A percentile compares a stretch with the other conserved stretches of the same genome.
These are phyloP conservation scores for Solen grandis DNA, from an alignment of 1,140 invertebrate genomes.

Conservation along the genomic window DNA sequence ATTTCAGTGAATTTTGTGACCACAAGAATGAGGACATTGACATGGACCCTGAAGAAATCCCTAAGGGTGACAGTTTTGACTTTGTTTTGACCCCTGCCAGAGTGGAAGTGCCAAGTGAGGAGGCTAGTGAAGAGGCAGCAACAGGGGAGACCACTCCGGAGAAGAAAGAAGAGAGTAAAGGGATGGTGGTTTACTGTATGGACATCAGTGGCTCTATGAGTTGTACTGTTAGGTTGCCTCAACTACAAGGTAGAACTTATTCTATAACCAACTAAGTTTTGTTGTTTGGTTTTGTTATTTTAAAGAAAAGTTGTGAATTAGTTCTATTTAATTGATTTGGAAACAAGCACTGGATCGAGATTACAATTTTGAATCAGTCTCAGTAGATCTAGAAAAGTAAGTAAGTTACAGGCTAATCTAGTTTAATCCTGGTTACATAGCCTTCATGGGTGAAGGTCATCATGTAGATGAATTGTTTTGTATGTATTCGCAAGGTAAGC, in stretches of 20 bases:
- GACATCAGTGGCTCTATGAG: constrained; percentile 78
- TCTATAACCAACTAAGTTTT: too few species aligned
- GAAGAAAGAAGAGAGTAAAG: constrained; percentile 58
- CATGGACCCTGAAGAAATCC: constrained; percentile 69
- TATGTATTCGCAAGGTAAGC: too few species aligned
- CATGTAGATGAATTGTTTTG: too few species aligned
- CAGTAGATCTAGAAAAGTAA: too few species aligned
- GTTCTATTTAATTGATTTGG: too few species aligned
- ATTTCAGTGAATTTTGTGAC: constrained; percentile 76
- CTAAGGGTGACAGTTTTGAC: constrained; percentile 71
- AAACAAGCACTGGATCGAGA: too few species aligned
- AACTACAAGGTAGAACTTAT: constrained; percentile 70
- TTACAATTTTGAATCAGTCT: too few species aligned
- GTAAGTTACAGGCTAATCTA: too few species aligned
- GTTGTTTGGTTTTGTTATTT: too few species aligned
- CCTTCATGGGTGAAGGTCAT: too few species aligned
- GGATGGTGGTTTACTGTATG: constrained; percentile 76
- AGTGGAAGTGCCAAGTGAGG: constrained; percentile 29
- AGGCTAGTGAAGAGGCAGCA: constrained; percentile 44
- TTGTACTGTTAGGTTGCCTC: constrained; percentile 59
- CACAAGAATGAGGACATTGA: constrained; percentile 69
- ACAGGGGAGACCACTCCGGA: constrained; percentile 25
- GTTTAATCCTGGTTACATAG: too few species aligned
- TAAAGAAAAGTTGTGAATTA: too few species aligned
- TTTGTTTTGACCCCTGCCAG: constrained; percentile 69